phyloP scores from a whole-genome alignment of 2,888 invertebrate genomes.

The Eupithecia tripunctaria region DNA sequence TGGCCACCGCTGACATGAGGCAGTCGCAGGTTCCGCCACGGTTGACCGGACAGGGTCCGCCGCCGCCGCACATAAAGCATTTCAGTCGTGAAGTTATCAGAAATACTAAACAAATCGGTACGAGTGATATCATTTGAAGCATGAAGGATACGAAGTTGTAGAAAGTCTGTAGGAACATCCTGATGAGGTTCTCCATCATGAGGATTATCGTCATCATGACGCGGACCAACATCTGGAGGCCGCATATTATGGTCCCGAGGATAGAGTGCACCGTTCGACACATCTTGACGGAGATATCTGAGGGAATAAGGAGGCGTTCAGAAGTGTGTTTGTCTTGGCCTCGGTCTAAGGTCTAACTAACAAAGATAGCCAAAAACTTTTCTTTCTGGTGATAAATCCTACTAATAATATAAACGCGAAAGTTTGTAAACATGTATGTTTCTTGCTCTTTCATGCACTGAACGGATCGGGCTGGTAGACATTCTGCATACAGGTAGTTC shows the following conservation, averaged over 20 bases:
- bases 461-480: too few relatives aligned
- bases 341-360: too few relatives aligned
- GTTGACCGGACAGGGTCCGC: constrained; percentile 66
- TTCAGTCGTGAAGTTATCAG: constrained; percentile 66
- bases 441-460: too few relatives aligned
- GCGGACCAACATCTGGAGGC: constrained; percentile 71
- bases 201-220: constrained; percentile 74
- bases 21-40: constrained; percentile 71
- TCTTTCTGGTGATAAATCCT: too few relatives aligned
- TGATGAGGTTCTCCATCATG: constrained; percentile 72
- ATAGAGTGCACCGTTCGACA: constrained; percentile 71
- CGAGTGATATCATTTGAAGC: constrained; percentile 69
- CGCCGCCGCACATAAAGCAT: constrained; percentile 72
- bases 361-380: too few relatives aligned
- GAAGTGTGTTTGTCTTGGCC: too few relatives aligned
- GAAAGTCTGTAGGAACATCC: constrained; percentile 70
- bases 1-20: constrained; percentile 65
- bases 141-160: constrained; percentile 75
- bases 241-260: constrained; percentile 65
- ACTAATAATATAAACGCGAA: too few relatives aligned
- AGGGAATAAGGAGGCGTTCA: constrained; percentile 11
- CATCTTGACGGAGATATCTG: constrained; percentile 60
- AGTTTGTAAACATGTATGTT: too few relatives aligned
- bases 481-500: too few relatives aligned
- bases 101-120: constrained; percentile 73